phyloP scores from a whole-genome alignment of 2,888 invertebrate genomes.

The Ochlodes sylvanus region DNA sequence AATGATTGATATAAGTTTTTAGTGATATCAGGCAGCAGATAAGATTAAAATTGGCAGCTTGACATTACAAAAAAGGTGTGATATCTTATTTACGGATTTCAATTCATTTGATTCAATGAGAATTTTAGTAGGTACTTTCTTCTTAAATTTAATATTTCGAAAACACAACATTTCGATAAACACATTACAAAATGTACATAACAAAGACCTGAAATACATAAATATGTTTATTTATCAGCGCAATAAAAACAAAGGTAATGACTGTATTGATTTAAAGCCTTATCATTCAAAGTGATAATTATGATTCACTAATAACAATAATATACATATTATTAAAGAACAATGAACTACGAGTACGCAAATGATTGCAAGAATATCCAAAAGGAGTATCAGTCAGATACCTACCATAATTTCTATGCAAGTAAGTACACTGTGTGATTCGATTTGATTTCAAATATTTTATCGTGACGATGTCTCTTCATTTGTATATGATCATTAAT shows the following conservation, averaged over 20 bases:
- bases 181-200: no score
- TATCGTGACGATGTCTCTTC: neutral
- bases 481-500: no score
- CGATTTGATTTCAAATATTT: neutral
- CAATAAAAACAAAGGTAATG: neutral
- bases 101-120: no score
- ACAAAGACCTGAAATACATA: neutral
- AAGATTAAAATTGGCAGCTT: neutral
- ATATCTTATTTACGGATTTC: no score
- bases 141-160: no score
- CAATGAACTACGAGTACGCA: neutral
- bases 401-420: no score
- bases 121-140: no score
- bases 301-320: neutral
- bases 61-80: neutral
- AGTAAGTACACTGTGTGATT: no score
- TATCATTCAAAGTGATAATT: neutral
- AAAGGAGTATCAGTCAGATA: no score
- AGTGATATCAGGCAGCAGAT: conserved; percentile 17
- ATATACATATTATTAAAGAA: neutral
- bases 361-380: neutral
- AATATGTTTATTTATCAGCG: neutral
- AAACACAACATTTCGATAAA: no score
- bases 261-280: neutral
- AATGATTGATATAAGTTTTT: conserved; percentile 9